A percentile compares a stretch with the other conserved stretches of the same genome.
These are phyloP conservation scores for Latheticus oryzae DNA, from an alignment of 2,888 invertebrate species.

Conservation along the genomic window DNA sequence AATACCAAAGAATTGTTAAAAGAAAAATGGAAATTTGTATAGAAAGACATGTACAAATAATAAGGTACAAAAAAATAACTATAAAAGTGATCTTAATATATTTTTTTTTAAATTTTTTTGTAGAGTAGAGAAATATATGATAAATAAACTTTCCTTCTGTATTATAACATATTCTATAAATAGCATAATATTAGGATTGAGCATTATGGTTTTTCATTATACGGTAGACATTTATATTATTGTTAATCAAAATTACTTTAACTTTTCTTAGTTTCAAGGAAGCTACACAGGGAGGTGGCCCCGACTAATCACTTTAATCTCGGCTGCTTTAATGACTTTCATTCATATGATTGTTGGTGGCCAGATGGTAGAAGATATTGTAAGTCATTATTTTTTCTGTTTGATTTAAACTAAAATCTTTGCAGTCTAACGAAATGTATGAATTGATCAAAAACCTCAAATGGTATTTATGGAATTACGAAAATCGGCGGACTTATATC, in stretches of 20 bases:
- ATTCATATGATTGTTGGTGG: neutral
- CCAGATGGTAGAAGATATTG: neutral
- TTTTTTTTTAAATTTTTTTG: too few relatives aligned
- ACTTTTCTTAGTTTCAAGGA: slow-evolving; percentile 5
- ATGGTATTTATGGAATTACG: neutral
- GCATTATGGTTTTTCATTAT: neutral
- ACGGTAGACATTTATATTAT: neutral
- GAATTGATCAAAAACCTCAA: neutral
- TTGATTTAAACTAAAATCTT: neutral
- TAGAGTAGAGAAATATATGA: neutral
- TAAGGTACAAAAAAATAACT: too few relatives aligned
- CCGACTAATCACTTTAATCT: neutral
- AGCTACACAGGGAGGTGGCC: neutral
- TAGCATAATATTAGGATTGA: neutral
- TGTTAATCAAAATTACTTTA: too few relatives aligned
- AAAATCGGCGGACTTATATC: neutral
- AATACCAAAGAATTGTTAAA: neutral
- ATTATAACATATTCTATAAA: neutral
- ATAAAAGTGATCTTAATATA: too few relatives aligned
- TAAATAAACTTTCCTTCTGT: neutral
- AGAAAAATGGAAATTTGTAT: neutral
- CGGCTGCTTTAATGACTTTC: neutral
- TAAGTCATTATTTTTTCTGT: too few relatives aligned
- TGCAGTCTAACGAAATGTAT: neutral
- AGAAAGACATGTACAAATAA: neutral